Evolutionary conservation across 1,140 invertebrate genomes (phyloP), one percentile per base, ranked within the genome.

Genomic region (Aphaenogaster rudis): DNA sequence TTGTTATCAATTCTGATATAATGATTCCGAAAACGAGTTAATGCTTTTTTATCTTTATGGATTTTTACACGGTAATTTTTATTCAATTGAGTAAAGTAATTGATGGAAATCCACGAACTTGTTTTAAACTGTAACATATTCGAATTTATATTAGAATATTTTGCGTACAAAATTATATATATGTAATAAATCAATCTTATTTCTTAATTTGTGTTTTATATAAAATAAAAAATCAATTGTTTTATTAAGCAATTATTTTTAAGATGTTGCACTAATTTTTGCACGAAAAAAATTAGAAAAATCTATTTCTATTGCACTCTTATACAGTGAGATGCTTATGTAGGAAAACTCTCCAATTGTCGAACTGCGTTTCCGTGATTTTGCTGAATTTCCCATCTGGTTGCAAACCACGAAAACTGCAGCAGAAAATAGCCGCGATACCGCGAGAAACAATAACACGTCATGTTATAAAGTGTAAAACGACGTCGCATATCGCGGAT

Each of bases 391-490:
- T 84, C n/a, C 50, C 69, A 28, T 61, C 6, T 57, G n/a, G 33
- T 48, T 42, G 54, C 52, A 17, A 33, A 74, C 28, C 80, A 8
- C 69, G 69, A 74, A 61, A 84, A 76, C 13, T 74, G 45, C 42
- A 28, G 13, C 13, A 4, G 69, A 84, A 84, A 84, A 84, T 74
- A 39, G 28, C 42, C 15, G 52, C 69, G 69, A 28, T 84, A 76
- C 42, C 69, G 42, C 80, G 54, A n/a, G 39, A 48, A 84, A 84
- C 69, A 84, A 76, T 84, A 84, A 76, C 69, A n/a, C 21, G 54
- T 17, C 45, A 33, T 84, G 54, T 84, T 84, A 84, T 84, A 84
- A 84, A 84, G 80, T 74, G 80, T 74, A 82, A 82, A 82, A 74
- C 54, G 36, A 61, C 48, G 71, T 81, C 64, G 85, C 63, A 50